Evolutionary conservation across 2,113 vertebrate genomes (phyloP).

Genomic region (Saccopteryx leptura): DNA sequence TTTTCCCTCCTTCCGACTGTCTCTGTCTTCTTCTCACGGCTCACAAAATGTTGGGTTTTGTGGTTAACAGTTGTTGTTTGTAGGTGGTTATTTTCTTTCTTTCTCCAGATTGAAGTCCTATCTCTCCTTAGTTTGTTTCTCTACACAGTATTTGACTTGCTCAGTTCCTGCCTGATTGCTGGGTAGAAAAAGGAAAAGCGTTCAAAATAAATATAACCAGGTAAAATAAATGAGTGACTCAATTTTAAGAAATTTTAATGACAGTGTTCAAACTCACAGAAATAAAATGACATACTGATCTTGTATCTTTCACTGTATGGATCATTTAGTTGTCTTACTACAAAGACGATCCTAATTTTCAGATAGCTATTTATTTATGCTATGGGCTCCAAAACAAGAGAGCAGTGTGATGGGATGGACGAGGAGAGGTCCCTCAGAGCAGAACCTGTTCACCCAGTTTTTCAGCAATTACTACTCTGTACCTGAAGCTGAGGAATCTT

Average conservation of each 20-base stretch:
- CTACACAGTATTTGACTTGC: constrained; percentile 96
- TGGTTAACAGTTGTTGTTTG: constrained; percentile 52
- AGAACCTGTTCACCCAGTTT: not conserved
- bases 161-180: constrained; percentile 99
- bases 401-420: too few species aligned
- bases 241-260: not conserved
- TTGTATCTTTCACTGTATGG: not conserved
- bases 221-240: not conserved
- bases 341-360: not conserved
- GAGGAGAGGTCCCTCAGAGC: too few species aligned
- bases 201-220: constrained; percentile 75
- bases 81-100: constrained; percentile 69
- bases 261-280: not conserved
- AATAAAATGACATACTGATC: not conserved
- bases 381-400: not conserved
- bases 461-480: not conserved
- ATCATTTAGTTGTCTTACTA: not conserved
- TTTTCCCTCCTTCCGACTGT: constrained; percentile 87
- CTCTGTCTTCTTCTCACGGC: constrained; percentile 86
- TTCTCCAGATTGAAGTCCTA: constrained; percentile 88
- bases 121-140: constrained; percentile 84
- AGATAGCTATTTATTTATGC: too few species aligned
- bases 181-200: constrained; percentile 45
- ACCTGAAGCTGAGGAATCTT: accelerated
- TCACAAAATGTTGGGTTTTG: constrained; percentile 86